Evolutionary conservation across 1,140 invertebrate genomes (phyloP).

Genomic region (Hormaphis cornu): DNA sequence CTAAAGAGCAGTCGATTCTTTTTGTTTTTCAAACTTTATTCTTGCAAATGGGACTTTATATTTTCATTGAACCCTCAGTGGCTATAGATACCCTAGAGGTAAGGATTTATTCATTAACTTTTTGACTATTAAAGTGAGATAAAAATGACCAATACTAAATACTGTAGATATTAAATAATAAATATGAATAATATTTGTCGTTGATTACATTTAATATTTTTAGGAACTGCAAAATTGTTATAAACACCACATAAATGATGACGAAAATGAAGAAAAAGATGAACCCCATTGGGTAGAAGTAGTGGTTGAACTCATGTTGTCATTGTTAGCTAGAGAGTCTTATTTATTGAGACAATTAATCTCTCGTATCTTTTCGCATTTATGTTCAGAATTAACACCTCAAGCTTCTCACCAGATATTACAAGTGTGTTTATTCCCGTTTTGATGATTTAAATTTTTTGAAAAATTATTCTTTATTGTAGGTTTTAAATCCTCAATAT

Average conservation of each 20-base stretch:
- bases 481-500: slow-evolving; percentile 51
- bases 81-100: slow-evolving; percentile 25
- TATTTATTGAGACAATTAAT: slow-evolving; percentile 31
- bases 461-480: slow-evolving; percentile 25
- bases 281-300: slow-evolving; percentile 31
- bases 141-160: too few relatives aligned
- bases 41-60: slow-evolving; percentile 28
- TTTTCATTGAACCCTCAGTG: slow-evolving; percentile 29
- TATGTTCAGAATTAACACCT: slow-evolving; percentile 58
- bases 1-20: slow-evolving; percentile 25
- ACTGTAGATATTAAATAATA: not conserved
- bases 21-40: slow-evolving; percentile 31
- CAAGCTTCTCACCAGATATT: slow-evolving; percentile 61
- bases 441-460: slow-evolving; percentile 28
- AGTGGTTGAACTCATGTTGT: slow-evolving; percentile 27
- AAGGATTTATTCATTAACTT: not conserved
- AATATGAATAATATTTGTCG: too few relatives aligned
- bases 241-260: slow-evolving; percentile 17
- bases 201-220: not conserved
- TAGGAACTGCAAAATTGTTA: slow-evolving; percentile 32
- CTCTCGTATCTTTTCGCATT: slow-evolving; percentile 53
- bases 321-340: slow-evolving; percentile 30
- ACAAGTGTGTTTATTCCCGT: slow-evolving; percentile 44
- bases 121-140: not conserved
- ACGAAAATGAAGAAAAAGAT: not conserved